Base-by-base conservation (phyloP, 2,888 invertebrate species). In the Xestia xanthographa region DNA sequence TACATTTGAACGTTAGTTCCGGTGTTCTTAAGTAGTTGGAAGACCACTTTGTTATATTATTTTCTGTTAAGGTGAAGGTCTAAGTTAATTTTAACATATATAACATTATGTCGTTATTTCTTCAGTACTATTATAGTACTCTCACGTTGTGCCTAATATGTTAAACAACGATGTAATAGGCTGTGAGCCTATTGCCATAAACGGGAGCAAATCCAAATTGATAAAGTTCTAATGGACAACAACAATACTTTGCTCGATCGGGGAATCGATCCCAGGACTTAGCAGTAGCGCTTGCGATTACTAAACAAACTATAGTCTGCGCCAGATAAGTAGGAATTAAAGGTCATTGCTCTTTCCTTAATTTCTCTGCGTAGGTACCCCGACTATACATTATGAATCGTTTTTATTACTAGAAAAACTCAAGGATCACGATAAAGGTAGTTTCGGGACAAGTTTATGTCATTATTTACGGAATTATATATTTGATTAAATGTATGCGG, bases 1-100 rank as follows among this genome's bases (percentile, higher is more conserved):
- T 34, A 41, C 38, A 79, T 84, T 71, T 63, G 1, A 53, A 2
- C 11, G 20, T 53, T 17, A 43, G 68, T 80, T 80, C 67, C 72
- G 80, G 65, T 50, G 14, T 56, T 79, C 17, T 6, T 26, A 29
- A 41, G 22, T 50, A 43, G 62, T 45, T 60, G 22, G 12, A 41
- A 12, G 4, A 29, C 26, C 41, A 34, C 5, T 58, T 71, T 63
- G 34, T 50, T 58, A 26, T 26, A 26, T 58, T 38, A 26, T 29
- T 6, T 68, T 26, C 17, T 26, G 26, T n/a, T n/a, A n/a, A n/a
- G n/a, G n/a, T n/a, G n/a, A n/a, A n/a, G 26, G 1, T 56, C 6
- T 6, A 26, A 26, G 53, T 53, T 53, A 26, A 26, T 53, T 53
- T 26, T 12, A 53, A 53, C 4, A 53, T 11, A 11, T 4, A 3